phyloP scores from a whole-genome alignment of 2,888 invertebrate genomes.

The Drosophila phalerata region DNA sequence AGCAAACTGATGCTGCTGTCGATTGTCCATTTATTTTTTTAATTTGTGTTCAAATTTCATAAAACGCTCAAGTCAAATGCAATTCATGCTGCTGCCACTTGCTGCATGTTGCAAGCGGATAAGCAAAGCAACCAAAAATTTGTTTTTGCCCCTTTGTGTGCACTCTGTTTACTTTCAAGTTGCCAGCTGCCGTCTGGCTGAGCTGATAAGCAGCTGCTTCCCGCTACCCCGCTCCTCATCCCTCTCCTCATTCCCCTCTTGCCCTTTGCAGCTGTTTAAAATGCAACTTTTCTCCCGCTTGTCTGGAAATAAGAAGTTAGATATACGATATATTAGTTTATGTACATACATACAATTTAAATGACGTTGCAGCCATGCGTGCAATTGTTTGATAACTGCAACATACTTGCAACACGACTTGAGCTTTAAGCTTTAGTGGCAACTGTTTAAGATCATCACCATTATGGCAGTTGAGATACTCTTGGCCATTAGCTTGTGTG shows the following conservation, averaged over 20 bases:
- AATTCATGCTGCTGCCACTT: constrained; percentile 27
- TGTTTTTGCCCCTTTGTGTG: constrained; percentile 22
- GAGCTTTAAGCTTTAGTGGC: constrained; percentile 32
- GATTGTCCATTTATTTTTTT: constrained; percentile 59
- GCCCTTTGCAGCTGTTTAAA: constrained; percentile 43
- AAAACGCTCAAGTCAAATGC: constrained; percentile 34
- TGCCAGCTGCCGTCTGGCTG: constrained; percentile 40
- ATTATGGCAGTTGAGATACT: background rate
- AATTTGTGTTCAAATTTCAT: constrained; percentile 51
- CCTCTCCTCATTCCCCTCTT: background rate
- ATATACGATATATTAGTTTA: constrained; percentile 49
- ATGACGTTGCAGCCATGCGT: constrained; percentile 63
- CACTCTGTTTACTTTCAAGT: constrained; percentile 39
- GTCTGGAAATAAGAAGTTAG: constrained; percentile 28
- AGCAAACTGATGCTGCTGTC: constrained; percentile 20
- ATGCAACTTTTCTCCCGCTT: constrained; percentile 31
- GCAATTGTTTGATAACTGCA: constrained; percentile 66
- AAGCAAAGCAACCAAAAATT: constrained; percentile 40
- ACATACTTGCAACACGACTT: constrained; percentile 23
- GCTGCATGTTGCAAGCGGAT: constrained; percentile 49
- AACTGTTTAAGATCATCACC: constrained; percentile 39
- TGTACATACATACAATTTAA: constrained; percentile 49
- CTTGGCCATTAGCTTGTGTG: constrained; percentile 27
- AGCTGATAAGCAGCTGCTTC: constrained; percentile 62
- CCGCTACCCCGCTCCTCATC: background rate